phyloP scores from a whole-genome alignment of 2,797 vertebrate genomes.

The Ceryle rudis region DNA sequence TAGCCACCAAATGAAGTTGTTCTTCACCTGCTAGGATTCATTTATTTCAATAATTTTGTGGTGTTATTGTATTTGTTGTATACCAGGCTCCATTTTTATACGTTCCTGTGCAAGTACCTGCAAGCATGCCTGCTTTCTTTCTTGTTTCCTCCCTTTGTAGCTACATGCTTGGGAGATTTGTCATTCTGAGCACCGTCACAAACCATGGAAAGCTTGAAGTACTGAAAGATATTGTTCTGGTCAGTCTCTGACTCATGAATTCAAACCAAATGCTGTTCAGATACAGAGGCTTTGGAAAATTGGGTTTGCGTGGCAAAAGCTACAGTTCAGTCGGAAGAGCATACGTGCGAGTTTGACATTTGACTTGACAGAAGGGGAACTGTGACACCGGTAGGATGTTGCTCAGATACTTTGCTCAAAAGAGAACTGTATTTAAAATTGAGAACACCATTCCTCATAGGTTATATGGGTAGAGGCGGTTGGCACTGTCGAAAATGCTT shows the following conservation, averaged over 20 bases:
- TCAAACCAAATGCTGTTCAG: background rate
- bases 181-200: background rate
- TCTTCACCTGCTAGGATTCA: background rate
- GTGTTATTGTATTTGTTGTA: background rate
- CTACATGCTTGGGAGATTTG: background rate
- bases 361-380: background rate
- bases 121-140: background rate
- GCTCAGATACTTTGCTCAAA: background rate
- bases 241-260: background rate
- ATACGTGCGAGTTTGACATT: background rate
- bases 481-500: background rate
- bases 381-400: background rate
- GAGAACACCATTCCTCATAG: background rate
- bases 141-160: background rate
- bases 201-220: background rate
- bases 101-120: background rate
- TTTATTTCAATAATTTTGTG: background rate
- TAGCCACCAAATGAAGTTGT: background rate
- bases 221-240: background rate
- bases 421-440: background rate
- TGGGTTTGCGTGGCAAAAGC: background rate
- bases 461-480: background rate
- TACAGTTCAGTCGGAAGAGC: background rate
- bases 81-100: background rate
- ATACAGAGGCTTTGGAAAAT: background rate